phyloP scores from a whole-genome alignment of 2,888 invertebrate species.

The Acanthosepion lycidas region DNA sequence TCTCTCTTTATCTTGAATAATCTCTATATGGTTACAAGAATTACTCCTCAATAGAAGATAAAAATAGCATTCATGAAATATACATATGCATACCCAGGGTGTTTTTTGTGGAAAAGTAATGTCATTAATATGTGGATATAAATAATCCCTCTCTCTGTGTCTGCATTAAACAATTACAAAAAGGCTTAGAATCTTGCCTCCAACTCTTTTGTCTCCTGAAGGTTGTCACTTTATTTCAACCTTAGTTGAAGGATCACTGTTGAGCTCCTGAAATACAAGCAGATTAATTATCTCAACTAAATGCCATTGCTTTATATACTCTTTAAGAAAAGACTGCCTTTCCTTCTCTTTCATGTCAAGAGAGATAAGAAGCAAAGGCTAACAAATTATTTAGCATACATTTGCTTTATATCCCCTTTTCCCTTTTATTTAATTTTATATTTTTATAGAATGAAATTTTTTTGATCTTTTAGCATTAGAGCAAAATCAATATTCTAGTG shows the following conservation, averaged over 20 bases:
- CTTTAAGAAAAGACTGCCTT: not conserved
- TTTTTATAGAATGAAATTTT: not conserved
- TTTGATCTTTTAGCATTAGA: constrained; percentile 11
- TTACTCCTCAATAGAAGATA: not conserved
- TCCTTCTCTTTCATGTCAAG: too few species aligned
- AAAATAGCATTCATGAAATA: not conserved
- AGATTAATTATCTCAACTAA: not conserved
- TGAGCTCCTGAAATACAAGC: not conserved
- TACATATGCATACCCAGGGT: too few species aligned
- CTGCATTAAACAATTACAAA: not conserved
- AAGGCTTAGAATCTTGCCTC: not conserved
- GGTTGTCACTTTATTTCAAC: not conserved
- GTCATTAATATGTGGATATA: not conserved
- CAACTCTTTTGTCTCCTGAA: not conserved
- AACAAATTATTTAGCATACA: constrained; percentile 33
- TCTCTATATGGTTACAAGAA: not conserved
- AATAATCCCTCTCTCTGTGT: not conserved
- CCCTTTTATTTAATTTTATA: too few species aligned
- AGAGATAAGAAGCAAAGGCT: not conserved
- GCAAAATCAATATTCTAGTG: constrained; percentile 20
- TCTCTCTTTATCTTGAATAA: not conserved
- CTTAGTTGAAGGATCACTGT: constrained; percentile 13
- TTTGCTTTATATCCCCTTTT: not conserved
- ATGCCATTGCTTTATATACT: not conserved
- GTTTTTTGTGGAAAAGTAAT: not conserved